Evolutionary conservation across 2,797 vertebrate genomes (phyloP), one percentile per base, ranked within the genome.

Genomic region (Anas capensis): DNA sequence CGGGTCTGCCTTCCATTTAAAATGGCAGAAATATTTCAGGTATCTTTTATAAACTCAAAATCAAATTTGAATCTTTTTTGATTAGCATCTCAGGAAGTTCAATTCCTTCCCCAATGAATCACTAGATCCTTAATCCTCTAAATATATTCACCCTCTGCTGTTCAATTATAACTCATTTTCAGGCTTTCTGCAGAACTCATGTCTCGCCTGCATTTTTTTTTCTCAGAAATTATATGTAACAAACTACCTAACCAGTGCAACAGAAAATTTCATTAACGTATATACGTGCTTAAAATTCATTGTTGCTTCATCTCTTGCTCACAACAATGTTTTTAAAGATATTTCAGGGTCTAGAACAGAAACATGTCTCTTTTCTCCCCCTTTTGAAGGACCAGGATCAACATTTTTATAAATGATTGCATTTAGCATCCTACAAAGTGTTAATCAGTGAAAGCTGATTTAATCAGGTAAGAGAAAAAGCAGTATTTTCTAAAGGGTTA

Each of bases 361-460:
- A 94, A 77, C 2, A 38, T 80, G 38, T 94, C 33, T 57, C 9
- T 34, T 44, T 44, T 23, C 4, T 44, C 57, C 76, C 86, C 70
- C 95, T 92, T 85, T 92, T 95, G 96, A 95, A 97, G 87, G 94
- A 83, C 92, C 84, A 69, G 87, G 60, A 97, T 72, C 90, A 97
- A 95, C 96, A 96, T 66, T 92, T 95, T 94, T 38, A 91, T 61
- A 95, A 97, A 93, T 65, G 2, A 94, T 73, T 96, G 72, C 95
- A 84, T 90, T 97, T 93, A 97, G 92, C 89, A 97, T 71, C 92
- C 90, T 97, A 95, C 70, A 88, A 95, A 97, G 97, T 90, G 95
- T 97, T 98, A 98, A 97, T 97, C 94, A 96, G 82, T 96, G 92
- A 97, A 86, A 97, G 97, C 76, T 89, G 92, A 95, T 97, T 96